phyloP scores from a whole-genome alignment of 2,888 invertebrate genomes.

The Thecophora atra region DNA sequence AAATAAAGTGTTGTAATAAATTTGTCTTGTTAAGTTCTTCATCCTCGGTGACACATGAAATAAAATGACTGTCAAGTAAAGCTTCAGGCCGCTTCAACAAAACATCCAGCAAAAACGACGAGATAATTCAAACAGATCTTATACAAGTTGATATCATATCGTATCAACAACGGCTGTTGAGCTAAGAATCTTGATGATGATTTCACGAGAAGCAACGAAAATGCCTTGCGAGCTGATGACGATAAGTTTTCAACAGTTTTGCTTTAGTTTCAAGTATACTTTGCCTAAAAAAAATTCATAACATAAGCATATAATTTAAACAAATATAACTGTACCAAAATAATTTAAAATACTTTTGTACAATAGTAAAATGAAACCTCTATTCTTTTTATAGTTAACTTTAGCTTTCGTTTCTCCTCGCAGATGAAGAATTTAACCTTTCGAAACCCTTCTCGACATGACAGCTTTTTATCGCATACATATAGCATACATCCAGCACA shows the following conservation, averaged over 20 bases:
- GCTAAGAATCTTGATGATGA: slow-evolving; percentile 15
- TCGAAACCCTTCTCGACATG: neutral
- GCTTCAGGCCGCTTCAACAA: slow-evolving; percentile 9
- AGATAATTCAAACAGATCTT: neutral
- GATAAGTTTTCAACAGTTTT: slow-evolving; percentile 20
- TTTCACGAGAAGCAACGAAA: slow-evolving; percentile 45
- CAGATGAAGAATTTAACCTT: too few species aligned
- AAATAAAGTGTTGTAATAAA: slow-evolving; percentile 31
- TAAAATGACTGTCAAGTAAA: slow-evolving; percentile 35
- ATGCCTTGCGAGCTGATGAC: slow-evolving; percentile 49
- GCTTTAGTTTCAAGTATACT: too few species aligned
- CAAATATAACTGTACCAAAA: too few species aligned
- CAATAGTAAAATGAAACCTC: neutral
- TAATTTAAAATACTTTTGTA: neutral
- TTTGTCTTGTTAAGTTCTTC: slow-evolving; percentile 41
- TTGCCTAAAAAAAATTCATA: too few species aligned
- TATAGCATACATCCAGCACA: slow-evolving; percentile 30
- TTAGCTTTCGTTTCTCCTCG: too few species aligned
- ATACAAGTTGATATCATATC: slow-evolving; percentile 11
- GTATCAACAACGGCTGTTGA: neutral
- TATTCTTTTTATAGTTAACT: too few species aligned
- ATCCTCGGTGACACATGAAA: slow-evolving; percentile 5
- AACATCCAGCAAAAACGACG: neutral
- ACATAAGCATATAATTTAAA: too few species aligned
- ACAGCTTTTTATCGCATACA: slow-evolving; percentile 21